Base-by-base conservation (phyloP, 1,140 invertebrate genomes). In the Dinoponera quadriceps region DNA sequence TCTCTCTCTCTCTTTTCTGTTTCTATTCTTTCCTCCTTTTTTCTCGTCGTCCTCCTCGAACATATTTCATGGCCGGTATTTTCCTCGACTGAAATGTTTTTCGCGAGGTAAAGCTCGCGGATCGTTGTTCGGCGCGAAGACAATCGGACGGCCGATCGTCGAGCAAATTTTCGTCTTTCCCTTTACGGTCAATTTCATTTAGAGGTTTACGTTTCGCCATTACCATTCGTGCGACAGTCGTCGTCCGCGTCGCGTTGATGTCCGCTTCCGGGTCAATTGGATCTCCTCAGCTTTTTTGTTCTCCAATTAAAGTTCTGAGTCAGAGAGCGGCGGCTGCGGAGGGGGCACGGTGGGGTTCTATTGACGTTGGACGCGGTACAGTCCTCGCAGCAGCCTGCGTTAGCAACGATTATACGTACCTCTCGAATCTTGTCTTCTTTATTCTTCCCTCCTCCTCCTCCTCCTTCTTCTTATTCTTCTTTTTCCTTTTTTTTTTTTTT, bases 231-330 rank as follows among this genome's bases (percentile, higher is more conserved):
- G 44, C 29, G 65, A 78, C 29, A 13, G 25, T 63, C 60, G 22
- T 44, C n/a, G 16, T 55, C 18, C 49, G 44, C 44, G 60, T 22
- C 38, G 14, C 75, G 81, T 65, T 63, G 81, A 85, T 83, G 75
- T 84, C 77, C 71, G 83, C 86, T 92, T 92, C 90, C 88, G 90
- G 88, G 86, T 91, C 83, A 87, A 90, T 90, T 84, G 82, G 68
- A 75, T 60, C 85, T 84, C 29, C 77, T 71, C 72, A 74, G 59
- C 75, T 87, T 85, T 89, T 88, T 88, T 89, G 83, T 88, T 82
- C 88, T 55, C 87, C 89, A 90, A 92, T 92, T 91, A 89, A 44
- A 85, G 60, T 25, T 81, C 83, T 73, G 85, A 82, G 83, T 87
- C 89, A 91, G 78, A 90, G 27, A 44, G 27, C 48, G 74, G 54